Percentiles rank a stretch among this genome's conserved stretches.
phyloP scores from a whole-genome alignment of 2,888 invertebrate genomes.

The Pocota personata region DNA sequence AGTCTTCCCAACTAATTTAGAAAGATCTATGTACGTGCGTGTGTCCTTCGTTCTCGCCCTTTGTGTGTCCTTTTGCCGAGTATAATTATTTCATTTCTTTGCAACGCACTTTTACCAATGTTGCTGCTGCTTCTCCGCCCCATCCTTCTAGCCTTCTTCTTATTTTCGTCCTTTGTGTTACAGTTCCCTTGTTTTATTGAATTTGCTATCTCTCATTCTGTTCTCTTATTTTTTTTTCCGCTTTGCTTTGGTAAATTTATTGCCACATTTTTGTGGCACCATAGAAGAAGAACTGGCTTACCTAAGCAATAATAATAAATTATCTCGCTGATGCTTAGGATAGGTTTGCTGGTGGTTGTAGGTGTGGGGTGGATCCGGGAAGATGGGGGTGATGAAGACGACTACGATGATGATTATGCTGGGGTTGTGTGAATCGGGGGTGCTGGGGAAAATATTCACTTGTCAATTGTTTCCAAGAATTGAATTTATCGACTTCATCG shows the following conservation, averaged over 20 bases:
- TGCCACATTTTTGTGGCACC: constrained; percentile 72
- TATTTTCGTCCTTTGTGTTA: neutral
- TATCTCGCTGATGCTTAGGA: constrained; percentile 64
- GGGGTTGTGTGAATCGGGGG: constrained; percentile 17
- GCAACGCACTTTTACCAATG: constrained; percentile 43
- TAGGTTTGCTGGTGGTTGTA: constrained; percentile 19
- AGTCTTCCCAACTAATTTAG: constrained; percentile 52
- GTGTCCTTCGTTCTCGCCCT: neutral
- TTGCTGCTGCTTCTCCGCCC: neutral
- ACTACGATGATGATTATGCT: constrained; percentile 47
- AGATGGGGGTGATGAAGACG: constrained; percentile 48
- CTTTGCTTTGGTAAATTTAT: constrained; percentile 66
- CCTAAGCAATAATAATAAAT: constrained; percentile 74
- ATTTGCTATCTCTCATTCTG: constrained; percentile 51
- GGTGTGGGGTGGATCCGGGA: neutral
- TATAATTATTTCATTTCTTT: constrained; percentile 67
- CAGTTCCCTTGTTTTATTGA: constrained; percentile 67
- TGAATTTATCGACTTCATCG: constrained; percentile 71
- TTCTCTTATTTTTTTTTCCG: neutral
- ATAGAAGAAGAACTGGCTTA: constrained; percentile 68
- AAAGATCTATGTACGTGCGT: constrained; percentile 28
- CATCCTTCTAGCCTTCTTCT: neutral
- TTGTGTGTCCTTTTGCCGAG: neutral
- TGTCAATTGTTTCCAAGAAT: constrained; percentile 72
- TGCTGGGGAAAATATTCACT: constrained; percentile 60